A percentile compares a stretch with the other conserved stretches of the same genome.
Conservation (phyloP, 2,113 vertebrate genomes). For the Aphelocoma coerulescens region DNA sequence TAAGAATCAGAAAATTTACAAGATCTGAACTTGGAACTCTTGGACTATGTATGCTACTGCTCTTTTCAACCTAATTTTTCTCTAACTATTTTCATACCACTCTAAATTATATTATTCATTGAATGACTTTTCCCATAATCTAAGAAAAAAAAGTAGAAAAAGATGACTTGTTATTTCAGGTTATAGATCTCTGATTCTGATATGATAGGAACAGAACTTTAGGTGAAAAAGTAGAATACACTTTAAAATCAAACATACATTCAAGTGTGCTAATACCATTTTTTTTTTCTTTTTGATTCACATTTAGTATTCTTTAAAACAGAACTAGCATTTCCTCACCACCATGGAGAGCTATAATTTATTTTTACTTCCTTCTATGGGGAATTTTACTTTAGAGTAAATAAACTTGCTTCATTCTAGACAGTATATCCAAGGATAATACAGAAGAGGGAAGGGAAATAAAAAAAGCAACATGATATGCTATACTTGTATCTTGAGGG, state of each 20-base stretch:
- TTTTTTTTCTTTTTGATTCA: not conserved
- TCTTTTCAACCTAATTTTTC: not conserved
- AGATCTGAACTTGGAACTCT: not conserved
- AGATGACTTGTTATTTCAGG: not conserved
- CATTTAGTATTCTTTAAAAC: not conserved
- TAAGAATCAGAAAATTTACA: not conserved
- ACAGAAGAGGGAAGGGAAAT: not conserved
- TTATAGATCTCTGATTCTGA: not conserved
- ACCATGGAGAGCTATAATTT: not conserved
- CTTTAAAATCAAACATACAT: not conserved
- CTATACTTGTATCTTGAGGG: not conserved
- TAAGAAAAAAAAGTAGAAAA: not conserved
- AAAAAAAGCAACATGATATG: not conserved
- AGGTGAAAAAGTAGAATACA: not conserved
- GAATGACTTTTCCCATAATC: not conserved
- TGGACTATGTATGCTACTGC: not conserved
- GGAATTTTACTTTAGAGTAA: not conserved
- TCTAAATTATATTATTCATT: not conserved
- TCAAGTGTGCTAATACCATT: not conserved
- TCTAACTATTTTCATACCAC: not conserved
- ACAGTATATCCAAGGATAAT: not conserved
- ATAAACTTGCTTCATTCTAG: not conserved
- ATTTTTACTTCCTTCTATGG: not conserved
- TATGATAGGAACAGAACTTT: not conserved
- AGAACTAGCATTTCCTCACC: not conserved